Evolutionary conservation across 2,797 vertebrate genomes (phyloP).

Genomic region (Amblyraja radiata): DNA sequence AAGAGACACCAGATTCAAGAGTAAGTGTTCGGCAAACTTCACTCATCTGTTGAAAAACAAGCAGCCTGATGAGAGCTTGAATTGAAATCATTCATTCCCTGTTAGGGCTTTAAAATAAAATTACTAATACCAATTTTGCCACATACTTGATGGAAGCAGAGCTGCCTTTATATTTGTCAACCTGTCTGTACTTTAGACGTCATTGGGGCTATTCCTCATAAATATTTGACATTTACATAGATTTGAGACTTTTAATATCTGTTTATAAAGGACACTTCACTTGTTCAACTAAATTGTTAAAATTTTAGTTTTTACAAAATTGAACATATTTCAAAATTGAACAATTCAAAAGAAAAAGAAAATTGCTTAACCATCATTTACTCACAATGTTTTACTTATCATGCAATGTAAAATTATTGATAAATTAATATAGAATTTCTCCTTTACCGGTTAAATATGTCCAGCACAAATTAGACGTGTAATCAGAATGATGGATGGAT

Average conservation of each 20-base stretch:
- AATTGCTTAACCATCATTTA: background rate
- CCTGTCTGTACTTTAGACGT: background rate
- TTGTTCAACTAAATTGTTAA: background rate
- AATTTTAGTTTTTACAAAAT: constrained; percentile 3
- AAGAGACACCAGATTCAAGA: background rate
- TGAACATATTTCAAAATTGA: background rate
- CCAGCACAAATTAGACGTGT: background rate
- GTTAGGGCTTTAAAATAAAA: background rate
- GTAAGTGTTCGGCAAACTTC: background rate
- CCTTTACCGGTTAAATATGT: background rate
- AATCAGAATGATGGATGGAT: background rate
- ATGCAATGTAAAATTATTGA: background rate
- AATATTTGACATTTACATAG: constrained; percentile 9
- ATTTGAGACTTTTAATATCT: background rate
- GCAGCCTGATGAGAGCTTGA: background rate
- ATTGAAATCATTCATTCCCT: background rate
- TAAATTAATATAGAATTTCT: background rate
- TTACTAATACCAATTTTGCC: background rate
- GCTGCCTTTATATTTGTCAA: background rate
- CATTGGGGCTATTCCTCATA: background rate
- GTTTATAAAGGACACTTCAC: background rate
- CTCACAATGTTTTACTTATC: background rate
- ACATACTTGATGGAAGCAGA: background rate
- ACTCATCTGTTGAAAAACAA: background rate
- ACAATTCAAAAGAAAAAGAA: constrained; percentile 23